phyloP scores from a whole-genome alignment of 2,888 invertebrate genomes.

The Meganola albula region DNA sequence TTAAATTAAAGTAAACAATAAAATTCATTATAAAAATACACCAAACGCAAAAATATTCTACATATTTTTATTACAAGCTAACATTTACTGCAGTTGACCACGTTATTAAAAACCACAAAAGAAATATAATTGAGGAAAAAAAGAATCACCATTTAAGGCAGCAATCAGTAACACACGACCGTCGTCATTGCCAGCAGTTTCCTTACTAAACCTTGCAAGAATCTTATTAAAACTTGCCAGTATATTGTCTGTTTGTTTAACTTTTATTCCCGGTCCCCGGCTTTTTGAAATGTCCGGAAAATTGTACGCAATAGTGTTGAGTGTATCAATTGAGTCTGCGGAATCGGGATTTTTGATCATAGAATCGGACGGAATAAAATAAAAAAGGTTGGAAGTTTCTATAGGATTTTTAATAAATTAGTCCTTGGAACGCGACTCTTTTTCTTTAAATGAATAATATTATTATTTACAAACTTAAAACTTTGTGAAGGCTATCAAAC shows the following conservation, averaged over 20 bases:
- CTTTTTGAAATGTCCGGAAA: constrained; percentile 24
- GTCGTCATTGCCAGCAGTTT: constrained; percentile 31
- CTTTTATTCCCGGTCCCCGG: constrained; percentile 36
- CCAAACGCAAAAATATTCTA: constrained; percentile 24
- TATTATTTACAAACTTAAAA: too few relatives aligned
- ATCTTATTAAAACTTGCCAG: constrained; percentile 46
- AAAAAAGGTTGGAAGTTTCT: too few relatives aligned
- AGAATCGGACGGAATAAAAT: too few relatives aligned
- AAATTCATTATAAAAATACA: too few relatives aligned
- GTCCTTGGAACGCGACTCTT: too few relatives aligned
- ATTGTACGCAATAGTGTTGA: constrained; percentile 23
- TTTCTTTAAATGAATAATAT: too few relatives aligned
- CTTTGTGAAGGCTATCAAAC: too few relatives aligned
- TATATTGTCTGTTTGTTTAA: constrained; percentile 38
- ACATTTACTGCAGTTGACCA: constrained; percentile 28
- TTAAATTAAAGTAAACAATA: too few relatives aligned
- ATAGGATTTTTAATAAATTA: too few relatives aligned
- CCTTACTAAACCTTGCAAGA: constrained; percentile 32
- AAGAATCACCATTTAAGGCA: constrained; percentile 26
- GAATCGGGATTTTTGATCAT: constrained; percentile 13
- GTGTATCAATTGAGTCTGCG: constrained; percentile 19
- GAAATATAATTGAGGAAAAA: constrained; percentile 24
- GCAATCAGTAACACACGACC: constrained; percentile 29
- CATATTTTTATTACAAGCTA: constrained; percentile 26
- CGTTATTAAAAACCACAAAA: constrained; percentile 30